A percentile compares a stretch with the other conserved stretches of the same genome.
These are phyloP conservation scores for Phaedon cochleariae DNA, from an alignment of 2,888 invertebrate species.

Conservation along the genomic window DNA sequence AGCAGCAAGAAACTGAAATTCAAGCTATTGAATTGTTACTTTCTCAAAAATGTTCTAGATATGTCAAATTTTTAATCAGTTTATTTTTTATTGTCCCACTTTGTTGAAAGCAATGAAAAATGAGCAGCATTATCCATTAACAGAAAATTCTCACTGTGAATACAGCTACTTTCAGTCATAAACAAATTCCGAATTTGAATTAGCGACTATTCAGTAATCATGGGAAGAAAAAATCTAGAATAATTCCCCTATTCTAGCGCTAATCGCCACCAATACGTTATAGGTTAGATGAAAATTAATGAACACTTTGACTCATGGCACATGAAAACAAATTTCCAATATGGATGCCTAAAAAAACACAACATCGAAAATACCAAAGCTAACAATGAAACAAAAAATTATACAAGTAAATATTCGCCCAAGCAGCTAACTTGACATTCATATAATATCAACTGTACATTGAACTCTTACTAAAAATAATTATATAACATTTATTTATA, in stretches of 20 bases:
- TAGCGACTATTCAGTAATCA: neutral
- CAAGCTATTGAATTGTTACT: conserved; percentile 9
- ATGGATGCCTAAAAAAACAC: neutral
- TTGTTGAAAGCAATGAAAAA: too few relatives aligned
- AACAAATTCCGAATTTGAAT: neutral
- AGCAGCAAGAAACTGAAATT: conserved; percentile 33
- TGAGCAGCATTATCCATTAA: too few relatives aligned
- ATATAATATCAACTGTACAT: conserved; percentile 46
- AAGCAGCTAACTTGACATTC: conserved; percentile 39
- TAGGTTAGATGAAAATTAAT: neutral
- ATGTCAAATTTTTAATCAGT: neutral
- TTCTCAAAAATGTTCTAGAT: neutral
- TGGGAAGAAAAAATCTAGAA: too few relatives aligned
- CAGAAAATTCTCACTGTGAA: neutral
- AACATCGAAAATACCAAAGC: conserved; percentile 4
- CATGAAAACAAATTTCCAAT: neutral
- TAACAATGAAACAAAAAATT: conserved; percentile 19
- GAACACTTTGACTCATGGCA: neutral
- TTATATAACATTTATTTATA: conserved; percentile 42
- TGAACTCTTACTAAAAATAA: conserved; percentile 44
- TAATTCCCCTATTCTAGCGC: too few relatives aligned
- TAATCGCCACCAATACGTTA: neutral
- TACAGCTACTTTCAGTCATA: neutral
- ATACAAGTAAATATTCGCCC: conserved; percentile 33
- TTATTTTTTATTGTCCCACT: neutral